Base-by-base conservation (phyloP, 1,140 invertebrate species). In the Zaprionus vittiger region DNA sequence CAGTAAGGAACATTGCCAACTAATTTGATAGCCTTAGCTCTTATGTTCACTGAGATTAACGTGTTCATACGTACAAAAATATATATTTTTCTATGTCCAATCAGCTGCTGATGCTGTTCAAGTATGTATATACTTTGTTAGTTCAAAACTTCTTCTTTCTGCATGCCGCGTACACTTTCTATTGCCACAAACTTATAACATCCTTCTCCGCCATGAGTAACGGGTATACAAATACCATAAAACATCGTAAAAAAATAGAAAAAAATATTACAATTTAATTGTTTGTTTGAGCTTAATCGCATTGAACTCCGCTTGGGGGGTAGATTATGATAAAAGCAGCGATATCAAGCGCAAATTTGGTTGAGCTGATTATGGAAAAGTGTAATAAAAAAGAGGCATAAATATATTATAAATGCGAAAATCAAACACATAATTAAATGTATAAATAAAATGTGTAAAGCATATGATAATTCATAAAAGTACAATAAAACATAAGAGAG, bases 381-480 rank as follows among this genome's bases (percentile, higher is more conserved):
- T 3, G 3, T 9, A 52, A 22, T 52, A 55, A 55, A 55, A 55
- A 56, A 56, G 2, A 5, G 15, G 14, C 24, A 31, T n/a, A 31
- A 56, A 56, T 37, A 26, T 61, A 41, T 44, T 4, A 11, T 9
- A 54, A 54, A 55, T 26, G 17, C 26, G 49, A 26, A 49, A 59
- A 47, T 26, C 26, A 47, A 67, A 56, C 37, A 47, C 17, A 55
- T 66, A 15, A 75, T 15, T 47, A 14, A 69, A 67, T 59, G 65
- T 31, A 67, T 67, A 67, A 67, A 59, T 67, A 15, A 67, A 34
- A 41, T 24, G 41, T 49, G 56, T 22, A 56, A 67, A 37, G 55
- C 41, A 54, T 15, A 66, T 31, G 41, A 52, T 22, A 73, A 44
- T 61, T 52, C 47, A 52, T 52, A 24, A 52, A 22, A 52, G 5